Percentiles rank a stretch among this genome's conserved stretches.
phyloP scores from a whole-genome alignment of 2,888 invertebrate genomes.

The Heliconius hortense region DNA sequence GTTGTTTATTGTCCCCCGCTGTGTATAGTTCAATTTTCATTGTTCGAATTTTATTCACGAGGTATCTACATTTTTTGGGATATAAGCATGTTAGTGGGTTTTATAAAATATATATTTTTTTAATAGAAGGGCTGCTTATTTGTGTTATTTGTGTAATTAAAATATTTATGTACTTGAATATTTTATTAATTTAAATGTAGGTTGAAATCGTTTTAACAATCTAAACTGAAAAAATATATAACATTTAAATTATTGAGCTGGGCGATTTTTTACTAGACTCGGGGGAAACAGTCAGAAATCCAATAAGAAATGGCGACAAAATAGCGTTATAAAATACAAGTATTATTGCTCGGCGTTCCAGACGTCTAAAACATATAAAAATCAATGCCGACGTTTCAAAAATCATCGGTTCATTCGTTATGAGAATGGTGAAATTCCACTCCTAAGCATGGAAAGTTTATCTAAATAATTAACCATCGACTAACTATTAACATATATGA shows the following conservation, averaged over 20 bases:
- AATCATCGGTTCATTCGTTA: constrained; percentile 21
- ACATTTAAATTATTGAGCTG: constrained; percentile 5
- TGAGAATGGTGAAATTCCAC: background rate
- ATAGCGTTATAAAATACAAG: constrained; percentile 44
- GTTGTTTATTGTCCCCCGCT: constrained; percentile 14
- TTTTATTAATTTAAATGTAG: no score
- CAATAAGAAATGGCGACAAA: constrained; percentile 40
- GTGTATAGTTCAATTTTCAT: constrained; percentile 3
- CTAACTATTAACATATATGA: background rate
- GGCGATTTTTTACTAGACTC: constrained; percentile 33
- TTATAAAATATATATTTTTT: background rate
- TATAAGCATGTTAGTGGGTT: background rate
- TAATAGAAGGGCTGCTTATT: no score
- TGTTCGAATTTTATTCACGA: constrained; percentile 9
- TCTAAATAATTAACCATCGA: no score
- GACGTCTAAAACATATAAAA: constrained; percentile 44
- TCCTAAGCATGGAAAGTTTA: background rate
- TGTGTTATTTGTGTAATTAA: no score
- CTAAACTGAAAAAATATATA: no score
- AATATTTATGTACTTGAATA: no score
- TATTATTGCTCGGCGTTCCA: constrained; percentile 43
- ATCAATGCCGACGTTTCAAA: constrained; percentile 37
- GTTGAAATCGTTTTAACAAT: no score
- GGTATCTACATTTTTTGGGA: background rate
- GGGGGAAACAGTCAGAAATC: constrained; percentile 33